Percentiles rank a stretch among this genome's conserved stretches.
Conservation (phyloP, 2,113 vertebrate species). For the Phasianus colchicus region DNA sequence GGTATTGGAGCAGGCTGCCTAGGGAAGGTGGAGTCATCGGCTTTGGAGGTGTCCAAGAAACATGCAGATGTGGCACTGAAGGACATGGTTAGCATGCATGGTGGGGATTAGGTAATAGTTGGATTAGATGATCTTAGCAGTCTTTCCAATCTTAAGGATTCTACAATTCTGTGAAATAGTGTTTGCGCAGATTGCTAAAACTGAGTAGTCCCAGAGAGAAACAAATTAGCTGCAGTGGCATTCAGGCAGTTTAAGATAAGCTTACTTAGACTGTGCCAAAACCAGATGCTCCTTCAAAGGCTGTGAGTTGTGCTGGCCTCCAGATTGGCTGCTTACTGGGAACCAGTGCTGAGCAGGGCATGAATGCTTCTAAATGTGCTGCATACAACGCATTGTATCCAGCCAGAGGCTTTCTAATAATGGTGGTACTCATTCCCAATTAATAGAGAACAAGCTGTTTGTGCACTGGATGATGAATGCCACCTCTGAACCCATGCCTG, state of each 20-base stretch:
- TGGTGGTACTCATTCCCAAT: neutral
- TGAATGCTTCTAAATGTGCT: neutral
- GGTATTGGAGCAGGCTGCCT: too few relatives aligned
- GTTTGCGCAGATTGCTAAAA: neutral
- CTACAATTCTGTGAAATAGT: neutral
- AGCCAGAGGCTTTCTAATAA: neutral
- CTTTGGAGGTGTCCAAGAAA: too few relatives aligned
- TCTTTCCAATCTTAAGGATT: too few relatives aligned
- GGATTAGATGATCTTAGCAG: neutral
- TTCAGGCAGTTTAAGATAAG: neutral
- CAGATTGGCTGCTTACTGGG: accelerated
- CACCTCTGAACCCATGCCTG: neutral
- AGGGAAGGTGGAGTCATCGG: too few relatives aligned
- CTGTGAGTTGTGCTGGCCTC: neutral
- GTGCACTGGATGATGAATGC: neutral
- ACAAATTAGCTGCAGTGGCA: neutral
- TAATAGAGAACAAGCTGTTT: neutral
- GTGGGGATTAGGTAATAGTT: too few relatives aligned
- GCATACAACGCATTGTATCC: accelerated
- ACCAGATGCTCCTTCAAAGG: neutral
- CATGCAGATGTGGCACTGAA: too few relatives aligned
- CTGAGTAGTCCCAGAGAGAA: neutral
- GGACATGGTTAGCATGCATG: too few relatives aligned
- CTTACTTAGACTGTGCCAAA: neutral
- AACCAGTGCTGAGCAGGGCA: neutral